phyloP scores from a whole-genome alignment of 2,888 invertebrate genomes.

The Leucozona laternaria region DNA sequence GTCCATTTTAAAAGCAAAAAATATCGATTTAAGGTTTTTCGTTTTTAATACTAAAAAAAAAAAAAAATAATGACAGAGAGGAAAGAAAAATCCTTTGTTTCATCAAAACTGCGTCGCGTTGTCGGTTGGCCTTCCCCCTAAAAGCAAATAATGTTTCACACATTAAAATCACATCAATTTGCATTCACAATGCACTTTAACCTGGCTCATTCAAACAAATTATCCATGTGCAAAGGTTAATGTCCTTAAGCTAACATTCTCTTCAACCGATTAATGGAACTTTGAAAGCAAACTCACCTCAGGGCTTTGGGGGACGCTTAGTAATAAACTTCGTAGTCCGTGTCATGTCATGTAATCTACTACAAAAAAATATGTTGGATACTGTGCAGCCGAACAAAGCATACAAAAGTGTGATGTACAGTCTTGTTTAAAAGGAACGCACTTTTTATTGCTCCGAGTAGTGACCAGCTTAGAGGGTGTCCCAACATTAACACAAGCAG shows the following conservation, averaged over 20 bases:
- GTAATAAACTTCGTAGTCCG: not conserved
- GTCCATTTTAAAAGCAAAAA: not conserved
- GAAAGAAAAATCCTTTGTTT: slow-evolving; percentile 44
- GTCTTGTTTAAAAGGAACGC: not conserved
- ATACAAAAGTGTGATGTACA: not conserved
- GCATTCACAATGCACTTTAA: slow-evolving; percentile 46
- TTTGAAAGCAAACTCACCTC: slow-evolving; percentile 14
- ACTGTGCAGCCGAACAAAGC: not conserved
- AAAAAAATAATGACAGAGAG: slow-evolving; percentile 4
- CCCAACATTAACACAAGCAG: no score
- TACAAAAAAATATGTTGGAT: not conserved
- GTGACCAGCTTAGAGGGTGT: no score
- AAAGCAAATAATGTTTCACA: slow-evolving; percentile 13
- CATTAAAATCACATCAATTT: slow-evolving; percentile 60
- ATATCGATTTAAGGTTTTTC: not conserved
- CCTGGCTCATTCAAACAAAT: not conserved
- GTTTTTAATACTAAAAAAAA: not conserved
- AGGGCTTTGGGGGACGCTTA: slow-evolving; percentile 1
- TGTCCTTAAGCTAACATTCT: slow-evolving; percentile 39
- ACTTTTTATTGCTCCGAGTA: not conserved
- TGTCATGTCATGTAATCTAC: slow-evolving; percentile 6
- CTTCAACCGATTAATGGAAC: not conserved
- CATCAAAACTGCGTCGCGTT: not conserved
- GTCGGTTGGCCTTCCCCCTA: not conserved
- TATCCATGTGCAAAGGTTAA: slow-evolving; percentile 41